phyloP scores from a whole-genome alignment of 2,113 vertebrate species.

The Ranitomeya variabilis region DNA sequence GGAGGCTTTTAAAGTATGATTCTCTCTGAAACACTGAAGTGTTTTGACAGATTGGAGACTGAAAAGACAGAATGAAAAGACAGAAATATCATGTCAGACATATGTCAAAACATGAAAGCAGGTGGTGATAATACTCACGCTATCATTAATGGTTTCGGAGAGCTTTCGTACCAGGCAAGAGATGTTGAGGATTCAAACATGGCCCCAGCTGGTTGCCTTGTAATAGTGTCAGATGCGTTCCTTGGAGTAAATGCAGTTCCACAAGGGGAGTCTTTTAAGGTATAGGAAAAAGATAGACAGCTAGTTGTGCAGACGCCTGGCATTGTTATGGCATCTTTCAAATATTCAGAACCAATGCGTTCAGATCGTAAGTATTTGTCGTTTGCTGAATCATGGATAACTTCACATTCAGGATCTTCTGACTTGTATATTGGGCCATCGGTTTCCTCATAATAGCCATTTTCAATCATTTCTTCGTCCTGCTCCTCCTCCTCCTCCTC shows the following conservation, averaged over 20 bases:
- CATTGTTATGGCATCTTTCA: conserved; percentile 64
- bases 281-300: conserved; percentile 76
- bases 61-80: background rate
- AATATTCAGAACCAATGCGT: conserved; percentile 65
- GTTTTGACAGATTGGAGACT: background rate
- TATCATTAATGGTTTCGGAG: conserved; percentile 85
- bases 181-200: conserved; percentile 68
- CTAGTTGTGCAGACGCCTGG: conserved; percentile 74
- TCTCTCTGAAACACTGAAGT: background rate
- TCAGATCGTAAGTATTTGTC: conserved; percentile 66
- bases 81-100: too few relatives aligned
- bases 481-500: conserved; percentile 78
- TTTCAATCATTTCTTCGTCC: conserved; percentile 92
- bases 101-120: background rate
- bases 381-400: conserved; percentile 62
- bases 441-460: conserved; percentile 92
- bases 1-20: too few relatives aligned
- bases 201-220: conserved; percentile 73
- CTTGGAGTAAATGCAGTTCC: conserved; percentile 70
- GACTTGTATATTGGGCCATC: conserved; percentile 78
- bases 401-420: conserved; percentile 64
- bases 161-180: conserved; percentile 87
- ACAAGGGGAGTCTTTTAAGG: conserved; percentile 75
- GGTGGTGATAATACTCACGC: conserved; percentile 79
- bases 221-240: conserved; percentile 74